These are phyloP conservation scores for Cephus spinipes DNA, from an alignment of 2,888 invertebrate genomes.

Conservation along the genomic window DNA sequence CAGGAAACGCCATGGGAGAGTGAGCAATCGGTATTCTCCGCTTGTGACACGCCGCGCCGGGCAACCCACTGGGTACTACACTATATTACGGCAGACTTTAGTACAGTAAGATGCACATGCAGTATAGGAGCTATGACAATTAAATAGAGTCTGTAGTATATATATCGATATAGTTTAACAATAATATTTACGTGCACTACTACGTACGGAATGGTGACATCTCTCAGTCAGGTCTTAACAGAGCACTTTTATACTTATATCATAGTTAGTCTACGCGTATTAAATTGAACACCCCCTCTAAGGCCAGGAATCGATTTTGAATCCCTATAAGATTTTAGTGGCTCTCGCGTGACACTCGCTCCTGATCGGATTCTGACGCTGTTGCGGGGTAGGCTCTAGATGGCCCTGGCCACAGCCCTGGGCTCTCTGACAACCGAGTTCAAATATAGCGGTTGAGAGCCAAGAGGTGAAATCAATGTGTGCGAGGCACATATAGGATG, in stretches of 20 bases:
- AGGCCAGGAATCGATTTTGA: not conserved
- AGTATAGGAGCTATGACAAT: not conserved
- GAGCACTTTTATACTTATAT: not conserved
- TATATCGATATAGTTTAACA: not conserved
- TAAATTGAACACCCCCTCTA: not conserved
- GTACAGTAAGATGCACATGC: not conserved
- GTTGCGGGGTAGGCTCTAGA: not conserved
- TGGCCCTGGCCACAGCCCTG: not conserved
- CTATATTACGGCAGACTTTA: not conserved
- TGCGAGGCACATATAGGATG: not conserved
- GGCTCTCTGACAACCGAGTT: not conserved
- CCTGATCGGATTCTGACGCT: not conserved
- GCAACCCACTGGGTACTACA: not conserved
- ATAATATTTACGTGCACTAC: not conserved
- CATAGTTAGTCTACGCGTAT: not conserved
- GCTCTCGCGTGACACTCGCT: not conserved
- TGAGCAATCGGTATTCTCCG: constrained; percentile 53
- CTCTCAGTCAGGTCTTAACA: not conserved
- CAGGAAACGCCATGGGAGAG: constrained; percentile 59
- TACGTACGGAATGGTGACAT: not conserved
- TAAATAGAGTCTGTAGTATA: not conserved
- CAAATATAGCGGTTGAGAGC: not conserved
- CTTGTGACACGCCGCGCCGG: constrained; percentile 29
- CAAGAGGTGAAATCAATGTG: not conserved
- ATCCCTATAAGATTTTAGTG: not conserved